Evolutionary conservation across 2,113 vertebrate species (phyloP), one percentile per base, ranked within the genome.

Genomic region (Podiceps cristatus): DNA sequence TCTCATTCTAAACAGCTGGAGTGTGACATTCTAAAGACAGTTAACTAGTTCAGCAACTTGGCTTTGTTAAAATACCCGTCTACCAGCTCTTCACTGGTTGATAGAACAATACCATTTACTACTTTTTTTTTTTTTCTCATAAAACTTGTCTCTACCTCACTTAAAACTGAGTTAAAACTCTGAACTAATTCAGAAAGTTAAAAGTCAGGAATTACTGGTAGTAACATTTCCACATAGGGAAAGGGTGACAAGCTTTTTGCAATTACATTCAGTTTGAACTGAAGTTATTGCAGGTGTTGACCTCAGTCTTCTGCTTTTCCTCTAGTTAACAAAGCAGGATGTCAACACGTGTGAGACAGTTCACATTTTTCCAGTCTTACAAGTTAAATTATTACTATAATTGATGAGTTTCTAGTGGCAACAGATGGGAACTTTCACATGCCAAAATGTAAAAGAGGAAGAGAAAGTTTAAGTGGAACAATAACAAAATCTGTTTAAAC

Each of bases 381-480:
- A 88, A 66, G 87, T 86, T 97, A 92, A 94, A 97, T 97, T 94
- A 97, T 71, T 91, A 73, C 86, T 60, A 52, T 44, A 78, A 78
- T 29, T 94, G 76, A 97, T 85, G 86, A 84, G 63, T 76, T 95
- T 97, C 97, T 96, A 96, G 94, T 94, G 90, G 69, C 86, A 97
- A 96, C 93, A 98, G 96, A 86, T 97, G 90, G 92, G 83, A 91
- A 89, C 63, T 73, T 97, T 73, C 75, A 82, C n/a, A 76, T 93
- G 92, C 94, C 94, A 97, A 95, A 97, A 97, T 24, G 50, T 75
- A 91, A 62, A 95, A 95, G 93, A 96, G 96, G 95, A 97, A 98
- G 95, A 96, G 89, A 97, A 96, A 96, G 86, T 95, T 91, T 93
- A 86, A 95, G 90, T 40, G 90, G 81, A 96, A 98, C 92, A 97